A percentile compares a stretch with the other conserved stretches of the same genome.
phyloP scores from a whole-genome alignment of 2,113 vertebrate genomes.

The Xenopus borealis region DNA sequence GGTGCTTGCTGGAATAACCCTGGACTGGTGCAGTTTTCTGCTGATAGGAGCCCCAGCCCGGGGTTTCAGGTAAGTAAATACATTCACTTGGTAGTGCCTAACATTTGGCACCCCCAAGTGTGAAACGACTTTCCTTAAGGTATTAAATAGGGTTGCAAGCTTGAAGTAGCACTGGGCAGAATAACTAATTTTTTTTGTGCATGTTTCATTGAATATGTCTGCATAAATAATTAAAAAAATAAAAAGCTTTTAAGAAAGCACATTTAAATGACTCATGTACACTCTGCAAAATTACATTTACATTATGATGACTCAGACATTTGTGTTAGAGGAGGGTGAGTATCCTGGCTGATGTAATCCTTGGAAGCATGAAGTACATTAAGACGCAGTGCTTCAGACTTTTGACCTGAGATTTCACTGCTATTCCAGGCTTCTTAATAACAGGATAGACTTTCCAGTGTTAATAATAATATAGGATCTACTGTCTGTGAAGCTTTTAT shows the following conservation, averaged over 20 bases:
- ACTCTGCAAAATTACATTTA: conserved; percentile 3
- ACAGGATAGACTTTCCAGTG: background rate
- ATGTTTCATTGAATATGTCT: too few species aligned
- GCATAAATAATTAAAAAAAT: background rate
- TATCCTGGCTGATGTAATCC: background rate
- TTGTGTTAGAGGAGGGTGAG: background rate
- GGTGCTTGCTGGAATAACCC: too few species aligned
- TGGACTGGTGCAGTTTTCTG: too few species aligned
- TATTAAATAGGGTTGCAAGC: too few species aligned
- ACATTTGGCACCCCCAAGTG: too few species aligned
- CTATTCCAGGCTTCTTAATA: background rate
- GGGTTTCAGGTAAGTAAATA: too few species aligned
- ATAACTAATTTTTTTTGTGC: too few species aligned
- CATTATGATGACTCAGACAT: background rate
- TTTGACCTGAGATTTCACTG: background rate
- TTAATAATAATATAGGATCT: too few species aligned
- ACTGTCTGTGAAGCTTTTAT: too few species aligned
- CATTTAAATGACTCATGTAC: background rate
- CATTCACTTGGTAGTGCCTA: too few species aligned
- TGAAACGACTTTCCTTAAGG: too few species aligned
- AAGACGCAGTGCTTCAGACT: background rate
- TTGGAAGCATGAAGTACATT: conserved; percentile 3
- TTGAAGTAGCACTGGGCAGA: background rate
- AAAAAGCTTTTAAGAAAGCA: background rate
- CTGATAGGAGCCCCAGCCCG: too few species aligned